Evolutionary conservation across 2,113 vertebrate species (phyloP), one percentile per base, ranked within the genome.

Genomic region (Sphyrna mokarran): DNA sequence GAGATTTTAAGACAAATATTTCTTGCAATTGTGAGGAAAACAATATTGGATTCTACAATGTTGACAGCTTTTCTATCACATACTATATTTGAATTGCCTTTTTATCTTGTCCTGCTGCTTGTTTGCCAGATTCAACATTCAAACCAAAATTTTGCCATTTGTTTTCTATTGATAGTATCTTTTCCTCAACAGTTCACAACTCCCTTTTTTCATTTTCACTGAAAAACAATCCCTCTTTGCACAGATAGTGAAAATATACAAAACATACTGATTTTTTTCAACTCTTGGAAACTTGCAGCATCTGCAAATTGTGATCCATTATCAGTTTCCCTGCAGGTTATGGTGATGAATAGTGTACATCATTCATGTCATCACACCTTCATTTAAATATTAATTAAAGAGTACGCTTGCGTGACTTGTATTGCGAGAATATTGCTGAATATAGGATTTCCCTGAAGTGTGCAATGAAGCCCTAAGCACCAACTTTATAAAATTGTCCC

Each of bases 341-440:
- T 16, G 29, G 68, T 68, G 9, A 95, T 48, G 40, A 29, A 72
- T 95, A 23, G 1, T 43, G 66, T 43, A 63, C 58, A 94, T 48
- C 40, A 94, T 76, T 72, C 94, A 69, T 72, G 69, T 40, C 63
- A 95, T 72, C 26, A 70, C 69, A 26, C 68, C 10, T 72, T 70
- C 40, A 95, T 48, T 95, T 72, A 76, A 95, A 95, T 95, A 95
- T 72, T 95, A 76, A 95, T 95, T 26, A 95, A 95, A 72, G 69
- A 54, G 69, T 54, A 95, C 14, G 40, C 40, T 95, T 95, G 89
- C n/a, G 48, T 72, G 94, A 76, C 68, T 72, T 48, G 43, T 29
- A 95, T 95, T 76, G 37, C 11, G 13, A 29, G 9, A 72, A 72
- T 72, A 72, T 8, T 72, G 69, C 66, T 95, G 94, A 95, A 29